Evolutionary conservation across 2,888 invertebrate species (phyloP).

Genomic region (Arctia plantaginis): DNA sequence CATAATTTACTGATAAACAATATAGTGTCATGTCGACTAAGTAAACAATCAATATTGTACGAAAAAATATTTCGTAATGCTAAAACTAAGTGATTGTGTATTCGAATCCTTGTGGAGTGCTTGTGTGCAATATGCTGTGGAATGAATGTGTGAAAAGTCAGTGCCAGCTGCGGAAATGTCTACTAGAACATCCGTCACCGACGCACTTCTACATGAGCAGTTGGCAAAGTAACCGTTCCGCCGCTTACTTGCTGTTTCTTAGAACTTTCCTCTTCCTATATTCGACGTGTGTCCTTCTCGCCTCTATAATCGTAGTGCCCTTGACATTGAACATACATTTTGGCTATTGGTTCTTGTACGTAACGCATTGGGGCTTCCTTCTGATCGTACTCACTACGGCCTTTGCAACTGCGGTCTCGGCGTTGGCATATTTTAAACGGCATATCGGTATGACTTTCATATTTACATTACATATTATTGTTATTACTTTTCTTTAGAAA

Average conservation of each 20-base stretch:
- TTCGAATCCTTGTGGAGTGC: conserved; percentile 29
- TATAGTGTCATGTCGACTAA: conserved; percentile 48
- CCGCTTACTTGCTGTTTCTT: conserved; percentile 63
- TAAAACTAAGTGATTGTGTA: conserved; percentile 43
- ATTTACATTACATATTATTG: conserved; percentile 12
- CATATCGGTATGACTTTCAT: conserved; percentile 66
- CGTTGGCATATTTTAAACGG: conserved; percentile 63
- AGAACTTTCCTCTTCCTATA: conserved; percentile 68
- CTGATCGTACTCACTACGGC: conserved; percentile 66
- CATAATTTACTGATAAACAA: conserved; percentile 43
- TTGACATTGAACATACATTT: conserved; percentile 58
- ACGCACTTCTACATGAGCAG: conserved; percentile 74
- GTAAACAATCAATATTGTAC: conserved; percentile 36
- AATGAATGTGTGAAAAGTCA: conserved; percentile 53
- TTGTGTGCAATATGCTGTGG: conserved; percentile 55
- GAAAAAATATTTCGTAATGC: conserved; percentile 46
- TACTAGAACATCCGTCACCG: conserved; percentile 66
- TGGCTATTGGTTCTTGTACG: conserved; percentile 80
- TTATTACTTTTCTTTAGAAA: not conserved
- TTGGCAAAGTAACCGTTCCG: conserved; percentile 70
- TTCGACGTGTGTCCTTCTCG: conserved; percentile 62
- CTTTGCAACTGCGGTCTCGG: conserved; percentile 68
- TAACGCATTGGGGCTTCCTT: conserved; percentile 80
- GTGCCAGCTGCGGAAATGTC: conserved; percentile 65
- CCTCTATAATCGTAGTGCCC: conserved; percentile 57